Conservation (phyloP, 2,888 invertebrate species). For the Blomia tropicalis region DNA sequence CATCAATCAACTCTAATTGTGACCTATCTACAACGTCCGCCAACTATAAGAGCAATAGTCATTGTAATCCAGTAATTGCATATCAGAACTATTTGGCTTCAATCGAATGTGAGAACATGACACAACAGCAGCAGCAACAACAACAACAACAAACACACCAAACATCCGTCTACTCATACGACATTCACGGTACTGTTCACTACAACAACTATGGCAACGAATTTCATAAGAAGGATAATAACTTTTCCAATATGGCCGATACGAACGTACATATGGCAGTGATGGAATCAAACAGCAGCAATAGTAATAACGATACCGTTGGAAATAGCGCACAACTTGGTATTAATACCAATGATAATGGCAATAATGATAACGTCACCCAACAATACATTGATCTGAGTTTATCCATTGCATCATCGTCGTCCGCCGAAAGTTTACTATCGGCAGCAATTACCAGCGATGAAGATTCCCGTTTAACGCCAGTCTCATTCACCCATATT, state of each 20-base stretch:
- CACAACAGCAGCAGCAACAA: no score
- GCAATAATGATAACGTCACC: constrained; percentile 19
- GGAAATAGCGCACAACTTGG: background rate
- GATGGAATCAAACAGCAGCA: background rate
- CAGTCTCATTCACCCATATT: constrained; percentile 11
- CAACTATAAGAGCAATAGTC: background rate
- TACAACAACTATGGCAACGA: constrained; percentile 3
- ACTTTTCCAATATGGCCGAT: background rate
- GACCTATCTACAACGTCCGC: constrained; percentile 8
- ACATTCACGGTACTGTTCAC: background rate
- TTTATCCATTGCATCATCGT: constrained; percentile 27
- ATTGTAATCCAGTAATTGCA: background rate
- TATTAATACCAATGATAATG: constrained; percentile 17
- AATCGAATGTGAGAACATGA: background rate
- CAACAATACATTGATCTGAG: constrained; percentile 33
- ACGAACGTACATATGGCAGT: background rate
- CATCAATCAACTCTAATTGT: constrained; percentile 17
- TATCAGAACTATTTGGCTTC: background rate
- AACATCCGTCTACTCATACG: background rate
- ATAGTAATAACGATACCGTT: background rate
- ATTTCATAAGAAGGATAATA: background rate
- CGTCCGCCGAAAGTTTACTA: constrained; percentile 18
- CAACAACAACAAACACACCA: background rate
- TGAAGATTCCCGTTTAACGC: constrained; percentile 21
- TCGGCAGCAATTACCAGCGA: constrained; percentile 20